A percentile compares a stretch with the other conserved stretches of the same genome.
Conservation (phyloP, 2,888 invertebrate species). For the Sesia apiformis region DNA sequence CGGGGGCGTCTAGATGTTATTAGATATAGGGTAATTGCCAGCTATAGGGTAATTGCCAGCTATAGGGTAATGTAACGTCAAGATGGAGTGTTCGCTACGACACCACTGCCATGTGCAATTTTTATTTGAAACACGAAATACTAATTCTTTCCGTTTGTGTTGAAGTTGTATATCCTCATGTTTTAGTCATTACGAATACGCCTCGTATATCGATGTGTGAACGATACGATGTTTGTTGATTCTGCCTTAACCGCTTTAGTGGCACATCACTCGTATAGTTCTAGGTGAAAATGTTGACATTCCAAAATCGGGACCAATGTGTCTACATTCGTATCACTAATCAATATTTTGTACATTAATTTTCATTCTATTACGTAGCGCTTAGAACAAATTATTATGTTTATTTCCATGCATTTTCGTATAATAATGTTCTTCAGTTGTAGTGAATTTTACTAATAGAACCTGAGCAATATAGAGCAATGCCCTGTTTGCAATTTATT, state of each 20-base stretch:
- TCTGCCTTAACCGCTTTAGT: slow-evolving; percentile 26
- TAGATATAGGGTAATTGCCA: slow-evolving; percentile 66
- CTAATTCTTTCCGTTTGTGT: slow-evolving; percentile 40
- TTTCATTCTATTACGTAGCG: slow-evolving; percentile 4
- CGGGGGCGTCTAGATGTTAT: slow-evolving; percentile 44
- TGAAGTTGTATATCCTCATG: slow-evolving; percentile 45
- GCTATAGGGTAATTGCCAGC: slow-evolving; percentile 74
- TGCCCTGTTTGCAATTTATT: slow-evolving; percentile 59
- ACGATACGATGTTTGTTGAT: slow-evolving; percentile 42
- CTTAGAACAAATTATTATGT: slow-evolving; percentile 24
- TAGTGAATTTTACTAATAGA: slow-evolving; percentile 3
- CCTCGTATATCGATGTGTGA: slow-evolving; percentile 27
- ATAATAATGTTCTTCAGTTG: neutral
- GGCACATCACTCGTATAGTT: slow-evolving; percentile 23
- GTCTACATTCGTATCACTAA: slow-evolving; percentile 13
- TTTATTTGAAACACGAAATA: slow-evolving; percentile 50
- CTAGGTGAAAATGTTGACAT: slow-evolving; percentile 52
- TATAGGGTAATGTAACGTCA: slow-evolving; percentile 52
- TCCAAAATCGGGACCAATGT: slow-evolving; percentile 65
- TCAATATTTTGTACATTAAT: neutral
- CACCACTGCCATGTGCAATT: slow-evolving; percentile 72
- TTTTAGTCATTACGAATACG: slow-evolving; percentile 57
- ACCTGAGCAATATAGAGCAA: slow-evolving; percentile 14
- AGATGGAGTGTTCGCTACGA: slow-evolving; percentile 62
- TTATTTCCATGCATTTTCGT: neutral